Percentiles rank a stretch among this genome's conserved stretches.
Conservation (phyloP, 2,113 vertebrate genomes). For the Microcebus lehilahytsara region DNA sequence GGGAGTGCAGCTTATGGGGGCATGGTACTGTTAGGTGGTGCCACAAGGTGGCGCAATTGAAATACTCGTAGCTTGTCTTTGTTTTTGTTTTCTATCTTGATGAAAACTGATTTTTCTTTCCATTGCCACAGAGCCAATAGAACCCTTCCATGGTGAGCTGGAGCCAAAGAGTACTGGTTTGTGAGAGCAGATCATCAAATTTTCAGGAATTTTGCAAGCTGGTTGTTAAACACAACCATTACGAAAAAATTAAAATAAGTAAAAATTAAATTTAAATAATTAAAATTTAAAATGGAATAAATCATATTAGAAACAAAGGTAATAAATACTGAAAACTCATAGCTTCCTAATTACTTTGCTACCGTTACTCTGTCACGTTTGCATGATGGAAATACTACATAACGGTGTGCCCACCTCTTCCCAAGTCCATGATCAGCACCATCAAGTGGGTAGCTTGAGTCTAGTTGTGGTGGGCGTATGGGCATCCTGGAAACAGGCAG, state of each 20-base stretch:
- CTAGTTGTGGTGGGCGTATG: neutral
- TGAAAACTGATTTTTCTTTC: slow-evolving; percentile 54
- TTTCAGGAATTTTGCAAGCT: slow-evolving; percentile 24
- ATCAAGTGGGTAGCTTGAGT: neutral
- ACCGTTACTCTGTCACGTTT: too few species aligned
- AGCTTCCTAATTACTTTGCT: neutral
- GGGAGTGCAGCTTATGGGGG: slow-evolving; percentile 29
- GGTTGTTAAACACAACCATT: neutral
- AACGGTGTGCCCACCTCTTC: neutral
- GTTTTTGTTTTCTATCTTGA: slow-evolving; percentile 70
- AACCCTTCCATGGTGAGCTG: neutral
- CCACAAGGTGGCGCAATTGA: slow-evolving; percentile 79
- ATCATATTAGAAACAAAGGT: slow-evolving; percentile 11
- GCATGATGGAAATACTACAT: neutral
- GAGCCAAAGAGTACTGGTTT: neutral
- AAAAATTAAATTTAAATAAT: slow-evolving; percentile 32
- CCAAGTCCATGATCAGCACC: neutral
- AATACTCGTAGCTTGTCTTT: slow-evolving; percentile 68
- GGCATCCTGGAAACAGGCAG: slow-evolving; percentile 53
- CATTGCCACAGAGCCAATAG: slow-evolving; percentile 16
- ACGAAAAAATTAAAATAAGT: slow-evolving; percentile 43
- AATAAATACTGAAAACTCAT: neutral
- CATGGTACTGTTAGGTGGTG: slow-evolving; percentile 62
- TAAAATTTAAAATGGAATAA: slow-evolving; percentile 16
- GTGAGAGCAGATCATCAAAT: neutral